Base-by-base conservation (phyloP, 2,113 vertebrate genomes). In the Tympanuchus pallidicinctus region DNA sequence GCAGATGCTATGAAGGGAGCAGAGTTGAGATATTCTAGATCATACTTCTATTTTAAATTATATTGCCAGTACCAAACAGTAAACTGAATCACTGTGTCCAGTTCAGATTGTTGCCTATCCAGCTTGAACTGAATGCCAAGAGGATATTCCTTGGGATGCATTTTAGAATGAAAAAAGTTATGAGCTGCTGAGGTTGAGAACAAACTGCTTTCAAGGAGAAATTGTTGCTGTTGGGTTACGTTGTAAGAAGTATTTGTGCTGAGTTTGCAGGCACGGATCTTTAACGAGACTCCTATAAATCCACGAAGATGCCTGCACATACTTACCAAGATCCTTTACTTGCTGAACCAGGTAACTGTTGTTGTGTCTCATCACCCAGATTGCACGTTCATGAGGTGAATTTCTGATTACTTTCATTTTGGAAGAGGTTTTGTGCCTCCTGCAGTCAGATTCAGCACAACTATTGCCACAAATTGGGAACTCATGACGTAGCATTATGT, bases 271-370 rank as follows among this genome's bases (percentile, higher is more conserved):
- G 99, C 99, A 40, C 98, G 99, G 13, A 97, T 99, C 92, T 99
- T 99, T 93, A 99, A 99, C 27, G 99, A 99, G 97, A 99, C 99
- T 0, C 99, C 99, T 2, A 99, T 99, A 92, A 99, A 99, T 89
- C 99, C 99, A 25, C 97, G 99, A 85, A 98, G 98, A 99, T 99
- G 99, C 88, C 98, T 99, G 45, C 99, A 99, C 96, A 99, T 99
- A 90, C 98, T 99, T 19, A 99, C 99, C 94, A 99, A 99, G 98
- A 99, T 99, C 56, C 98, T 99, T 38, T 99, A 99, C 97, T 97
- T 99, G 92, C 98, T 99, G 89, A 99, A 99, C 98, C 99, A 99
- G 99, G 99, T 99, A 81, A 95, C 45, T 56, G 24, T 5, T 13
- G 4, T 3, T 0, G 2, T 48, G 67, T 61, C 30, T 27, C 15